phyloP scores from a whole-genome alignment of 2,888 invertebrate species.

The Tuberolachnus salignus region DNA sequence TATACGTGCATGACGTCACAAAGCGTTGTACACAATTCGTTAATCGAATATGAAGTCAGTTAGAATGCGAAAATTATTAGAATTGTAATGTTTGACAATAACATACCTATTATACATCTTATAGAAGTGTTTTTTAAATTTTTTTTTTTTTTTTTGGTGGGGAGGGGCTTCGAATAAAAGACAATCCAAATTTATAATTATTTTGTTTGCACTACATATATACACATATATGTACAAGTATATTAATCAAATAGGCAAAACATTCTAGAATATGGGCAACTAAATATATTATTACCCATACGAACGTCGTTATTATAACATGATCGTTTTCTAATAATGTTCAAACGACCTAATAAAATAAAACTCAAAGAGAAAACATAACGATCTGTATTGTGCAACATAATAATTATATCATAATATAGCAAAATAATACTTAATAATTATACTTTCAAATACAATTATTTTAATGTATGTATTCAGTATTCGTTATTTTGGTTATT shows the following conservation, averaged over 20 bases:
- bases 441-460: background rate
- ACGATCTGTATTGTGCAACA: background rate
- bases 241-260: no score
- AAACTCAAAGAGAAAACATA: background rate
- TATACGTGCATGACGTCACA: constrained; percentile 53
- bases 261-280: background rate
- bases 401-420: background rate
- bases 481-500: no score
- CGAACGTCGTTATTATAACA: background rate
- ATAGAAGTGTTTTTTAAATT: no score
- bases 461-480: no score
- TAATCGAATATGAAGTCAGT: constrained; percentile 30
- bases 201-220: background rate
- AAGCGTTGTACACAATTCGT: constrained; percentile 28
- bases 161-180: background rate
- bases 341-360: background rate
- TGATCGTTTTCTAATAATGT: background rate
- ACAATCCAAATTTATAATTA: background rate
- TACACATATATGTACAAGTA: background rate
- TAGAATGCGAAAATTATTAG: constrained; percentile 23
- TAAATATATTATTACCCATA: background rate
- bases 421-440: background rate
- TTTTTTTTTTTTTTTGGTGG: no score
- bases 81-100: background rate
- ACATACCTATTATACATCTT: background rate